Base-by-base conservation (phyloP, 1,140 invertebrate genomes). In the Pseudoatta argentina region DNA sequence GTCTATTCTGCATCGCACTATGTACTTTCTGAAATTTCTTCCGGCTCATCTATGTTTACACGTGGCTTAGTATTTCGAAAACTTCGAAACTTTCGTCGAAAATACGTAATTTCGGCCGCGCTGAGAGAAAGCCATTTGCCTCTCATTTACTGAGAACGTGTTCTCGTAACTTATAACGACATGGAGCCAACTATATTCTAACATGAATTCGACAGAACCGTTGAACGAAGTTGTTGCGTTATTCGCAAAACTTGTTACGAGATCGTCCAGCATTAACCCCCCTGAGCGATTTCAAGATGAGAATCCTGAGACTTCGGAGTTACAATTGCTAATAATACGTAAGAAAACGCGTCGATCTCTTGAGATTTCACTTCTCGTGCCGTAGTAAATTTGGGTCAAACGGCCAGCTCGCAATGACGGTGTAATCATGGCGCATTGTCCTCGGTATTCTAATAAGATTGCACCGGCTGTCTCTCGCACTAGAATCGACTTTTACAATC, bases 371-470 rank as follows among this genome's bases (percentile, higher is more conserved):
- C 14, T 59, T 57, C 16, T 57, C 48, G 34, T 81, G 21, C 21
- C 12, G 18, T 3, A 39, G n/a, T 7, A 5, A 85, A 66, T 83
- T 69, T 48, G 21, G 55, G 69, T 83, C 79, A 34, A 3, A 57
- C 18, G 39, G n/a, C 53, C 55, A 39, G 14, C 30, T 6, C 66
- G 66, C 63, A 67, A 51, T 51, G 48, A 67, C 16, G 57, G 8
- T 61, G 34, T 34, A 76, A 61, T 44, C 27, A 18, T 61, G 55
- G 24, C 24, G 78, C 78, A 72, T 44, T 66, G 82, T 85, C 72
- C 72, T 85, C 77, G 73, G 12, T 21, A 66, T 59, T 39, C 59
- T 64, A 39, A 63, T 12, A 21, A 66, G 59, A 78, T 39, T n/a
- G 39, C 71, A 39, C 12, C 30, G 82, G 16, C 14, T 66, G 44